A percentile compares a stretch with the other conserved stretches of the same genome.
Conservation (phyloP, 2,797 vertebrate species). For the Siniperca undulata region DNA sequence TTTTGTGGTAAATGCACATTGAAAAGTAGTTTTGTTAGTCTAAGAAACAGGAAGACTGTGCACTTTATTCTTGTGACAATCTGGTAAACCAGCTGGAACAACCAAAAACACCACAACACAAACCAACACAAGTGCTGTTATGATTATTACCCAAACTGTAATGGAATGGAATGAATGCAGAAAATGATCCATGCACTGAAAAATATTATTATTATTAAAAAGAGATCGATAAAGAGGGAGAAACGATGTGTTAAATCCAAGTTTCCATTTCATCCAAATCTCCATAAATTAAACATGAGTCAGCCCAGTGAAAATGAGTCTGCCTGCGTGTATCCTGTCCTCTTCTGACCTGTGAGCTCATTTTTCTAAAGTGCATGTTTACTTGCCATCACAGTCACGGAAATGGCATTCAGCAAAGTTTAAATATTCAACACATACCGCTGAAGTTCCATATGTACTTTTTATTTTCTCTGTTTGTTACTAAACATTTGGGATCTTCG, state of each 20-base stretch:
- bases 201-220: not conserved
- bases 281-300: slow-evolving; percentile 59
- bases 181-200: not conserved
- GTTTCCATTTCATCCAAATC: slow-evolving; percentile 32
- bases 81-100: slow-evolving; percentile 15
- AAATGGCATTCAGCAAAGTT: slow-evolving; percentile 37
- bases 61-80: slow-evolving; percentile 15
- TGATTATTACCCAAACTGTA: not conserved
- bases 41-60: slow-evolving; percentile 13
- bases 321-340: slow-evolving; percentile 55
- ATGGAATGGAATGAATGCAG: not conserved
- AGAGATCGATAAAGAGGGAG: not conserved
- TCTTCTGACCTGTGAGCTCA: slow-evolving; percentile 67
- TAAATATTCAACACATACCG: slow-evolving; percentile 52
- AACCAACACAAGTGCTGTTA: not conserved
- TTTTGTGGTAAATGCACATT: slow-evolving; percentile 10
- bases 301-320: slow-evolving; percentile 49
- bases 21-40: slow-evolving; percentile 23
- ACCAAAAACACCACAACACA: slow-evolving; percentile 12
- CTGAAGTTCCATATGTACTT: slow-evolving; percentile 16
- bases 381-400: slow-evolving; percentile 22
- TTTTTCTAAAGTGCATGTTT: slow-evolving; percentile 46
- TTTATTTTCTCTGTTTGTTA: slow-evolving; percentile 45
- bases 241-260: slow-evolving; percentile 5
- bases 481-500: slow-evolving; percentile 26